Evolutionary conservation across 2,888 invertebrate species (phyloP).

Genomic region (Hirudinaria manillensis): DNA sequence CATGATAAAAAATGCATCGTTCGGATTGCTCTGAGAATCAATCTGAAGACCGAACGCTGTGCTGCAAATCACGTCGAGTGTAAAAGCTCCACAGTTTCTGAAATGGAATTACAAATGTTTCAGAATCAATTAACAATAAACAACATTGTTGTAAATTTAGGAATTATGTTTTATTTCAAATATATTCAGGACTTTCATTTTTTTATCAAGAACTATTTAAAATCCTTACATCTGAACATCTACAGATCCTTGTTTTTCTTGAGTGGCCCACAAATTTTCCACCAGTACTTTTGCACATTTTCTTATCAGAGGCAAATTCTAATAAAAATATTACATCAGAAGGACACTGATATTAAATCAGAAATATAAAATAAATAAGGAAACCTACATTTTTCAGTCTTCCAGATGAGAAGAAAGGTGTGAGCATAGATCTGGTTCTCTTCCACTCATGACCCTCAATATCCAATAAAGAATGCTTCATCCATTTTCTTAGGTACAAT

Average conservation of each 20-base stretch:
- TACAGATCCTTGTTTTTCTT: not conserved
- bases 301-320: constrained; percentile 14
- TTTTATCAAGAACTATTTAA: no score
- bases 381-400: constrained; percentile 30
- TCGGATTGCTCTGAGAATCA: constrained; percentile 36
- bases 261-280: not conserved
- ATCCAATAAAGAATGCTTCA: constrained; percentile 28
- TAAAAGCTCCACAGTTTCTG: constrained; percentile 30
- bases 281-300: constrained; percentile 12
- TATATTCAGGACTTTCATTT: no score
- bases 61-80: constrained; percentile 38
- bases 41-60: constrained; percentile 37
- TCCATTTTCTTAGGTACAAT: constrained; percentile 30
- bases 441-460: constrained; percentile 31
- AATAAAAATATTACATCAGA: not conserved
- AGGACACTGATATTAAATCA: not conserved
- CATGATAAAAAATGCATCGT: constrained; percentile 33
- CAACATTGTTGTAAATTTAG: not conserved
- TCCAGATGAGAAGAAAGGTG: constrained; percentile 31
- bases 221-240: not conserved
- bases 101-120: not conserved
- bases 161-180: no score
- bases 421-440: constrained; percentile 21
- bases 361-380: not conserved
- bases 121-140: not conserved